These are phyloP conservation scores for Drosophila gaucha DNA, from an alignment of 2,888 invertebrate genomes.

Conservation along the genomic window DNA sequence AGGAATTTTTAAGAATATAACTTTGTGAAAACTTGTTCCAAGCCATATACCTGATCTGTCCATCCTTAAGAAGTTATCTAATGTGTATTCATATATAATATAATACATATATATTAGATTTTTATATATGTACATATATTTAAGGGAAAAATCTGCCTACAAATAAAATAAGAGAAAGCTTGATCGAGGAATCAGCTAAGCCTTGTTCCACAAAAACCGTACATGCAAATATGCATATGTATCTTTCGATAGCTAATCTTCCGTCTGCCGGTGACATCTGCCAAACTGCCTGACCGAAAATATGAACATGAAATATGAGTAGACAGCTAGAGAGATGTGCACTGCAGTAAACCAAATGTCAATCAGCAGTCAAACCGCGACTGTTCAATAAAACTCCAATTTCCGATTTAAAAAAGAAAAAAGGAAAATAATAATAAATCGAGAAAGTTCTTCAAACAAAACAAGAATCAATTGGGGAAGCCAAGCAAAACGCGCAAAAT, in stretches of 20 bases:
- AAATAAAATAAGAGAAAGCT: too few relatives aligned
- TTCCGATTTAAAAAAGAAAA: conserved; percentile 50
- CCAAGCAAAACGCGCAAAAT: conserved; percentile 47
- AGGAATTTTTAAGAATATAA: too few relatives aligned
- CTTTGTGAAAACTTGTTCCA: too few relatives aligned
- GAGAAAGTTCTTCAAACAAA: conserved; percentile 43
- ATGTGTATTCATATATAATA: too few relatives aligned
- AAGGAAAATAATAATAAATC: conserved; percentile 15
- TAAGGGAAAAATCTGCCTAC: too few relatives aligned
- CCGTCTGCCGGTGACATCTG: conserved; percentile 58
- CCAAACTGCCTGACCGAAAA: conserved; percentile 8
- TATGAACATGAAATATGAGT: conserved; percentile 61
- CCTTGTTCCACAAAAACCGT: background rate
- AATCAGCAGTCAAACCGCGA: conserved; percentile 73
- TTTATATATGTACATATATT: too few relatives aligned
- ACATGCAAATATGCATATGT: background rate
- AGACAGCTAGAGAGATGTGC: conserved; percentile 24
- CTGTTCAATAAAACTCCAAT: conserved; percentile 67
- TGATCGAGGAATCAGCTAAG: background rate
- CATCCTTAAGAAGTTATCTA: too few relatives aligned
- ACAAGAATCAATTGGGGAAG: conserved; percentile 44
- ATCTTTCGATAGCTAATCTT: conserved; percentile 17
- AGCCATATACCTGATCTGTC: too few relatives aligned
- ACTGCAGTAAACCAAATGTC: conserved; percentile 60
- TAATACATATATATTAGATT: too few relatives aligned